Conservation (phyloP, 1,140 invertebrate genomes). For the Diorhabda carinulata region DNA sequence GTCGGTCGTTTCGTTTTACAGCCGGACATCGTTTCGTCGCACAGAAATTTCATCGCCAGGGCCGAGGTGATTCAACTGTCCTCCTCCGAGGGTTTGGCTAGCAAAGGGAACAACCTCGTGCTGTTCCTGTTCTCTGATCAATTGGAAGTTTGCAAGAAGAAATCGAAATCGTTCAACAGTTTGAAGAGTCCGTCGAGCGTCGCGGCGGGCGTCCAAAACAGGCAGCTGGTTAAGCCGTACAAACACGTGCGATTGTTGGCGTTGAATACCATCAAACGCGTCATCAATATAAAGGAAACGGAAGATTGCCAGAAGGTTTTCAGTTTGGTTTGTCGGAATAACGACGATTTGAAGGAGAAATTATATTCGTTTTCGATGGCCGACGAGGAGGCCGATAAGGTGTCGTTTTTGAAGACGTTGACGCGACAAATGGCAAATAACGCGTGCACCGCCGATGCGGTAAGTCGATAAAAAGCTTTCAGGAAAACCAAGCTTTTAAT, state of each 20-base stretch:
- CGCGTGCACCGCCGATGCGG: slow-evolving; percentile 76
- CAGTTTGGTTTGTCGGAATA: slow-evolving; percentile 72
- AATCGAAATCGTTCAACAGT: slow-evolving; percentile 71
- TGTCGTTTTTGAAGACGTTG: slow-evolving; percentile 72
- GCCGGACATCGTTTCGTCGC: slow-evolving; percentile 86
- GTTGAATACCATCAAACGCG: slow-evolving; percentile 80
- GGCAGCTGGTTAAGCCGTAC: slow-evolving; percentile 64
- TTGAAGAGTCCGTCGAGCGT: slow-evolving; percentile 56
- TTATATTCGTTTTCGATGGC: slow-evolving; percentile 81
- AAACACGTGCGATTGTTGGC: slow-evolving; percentile 89
- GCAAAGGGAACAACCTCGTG: slow-evolving; percentile 81
- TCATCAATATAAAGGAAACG: slow-evolving; percentile 84
- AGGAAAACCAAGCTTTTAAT: too few relatives aligned
- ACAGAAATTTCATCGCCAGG: slow-evolving; percentile 80
- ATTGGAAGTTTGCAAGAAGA: slow-evolving; percentile 86
- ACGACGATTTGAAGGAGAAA: slow-evolving; percentile 82
- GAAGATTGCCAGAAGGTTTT: slow-evolving; percentile 89
- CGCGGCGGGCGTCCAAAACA: slow-evolving; percentile 27
- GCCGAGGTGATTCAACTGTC: slow-evolving; percentile 85
- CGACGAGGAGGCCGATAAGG: slow-evolving; percentile 64
- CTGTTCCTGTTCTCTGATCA: slow-evolving; percentile 92
- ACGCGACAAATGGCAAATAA: slow-evolving; percentile 87
- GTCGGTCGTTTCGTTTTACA: slow-evolving; percentile 43
- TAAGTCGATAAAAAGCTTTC: slow-evolving; percentile 49
- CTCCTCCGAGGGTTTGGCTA: slow-evolving; percentile 67